Evolutionary conservation across 2,797 vertebrate species (phyloP).

Genomic region (Sitta carolinensis): DNA sequence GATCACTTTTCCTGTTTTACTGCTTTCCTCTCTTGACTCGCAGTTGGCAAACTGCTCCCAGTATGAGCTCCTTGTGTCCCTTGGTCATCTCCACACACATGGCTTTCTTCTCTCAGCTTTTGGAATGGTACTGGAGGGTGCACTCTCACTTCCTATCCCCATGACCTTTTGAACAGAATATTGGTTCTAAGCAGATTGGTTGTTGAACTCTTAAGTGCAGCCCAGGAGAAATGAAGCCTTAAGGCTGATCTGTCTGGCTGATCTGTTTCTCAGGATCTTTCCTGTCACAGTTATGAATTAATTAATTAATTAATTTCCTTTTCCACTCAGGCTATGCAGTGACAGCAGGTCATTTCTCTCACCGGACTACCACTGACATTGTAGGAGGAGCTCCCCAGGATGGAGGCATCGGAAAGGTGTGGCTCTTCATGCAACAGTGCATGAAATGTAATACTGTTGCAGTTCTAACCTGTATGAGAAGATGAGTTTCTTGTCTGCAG

Average conservation of each 20-base stretch:
- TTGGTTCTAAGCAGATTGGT: not conserved
- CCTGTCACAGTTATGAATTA: not conserved
- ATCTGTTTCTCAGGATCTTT: not conserved
- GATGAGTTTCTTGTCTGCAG: not conserved
- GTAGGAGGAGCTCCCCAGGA: slow-evolving; percentile 96
- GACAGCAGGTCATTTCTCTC: slow-evolving; percentile 94
- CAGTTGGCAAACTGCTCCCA: not conserved
- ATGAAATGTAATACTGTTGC: not conserved
- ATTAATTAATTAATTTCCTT: not conserved
- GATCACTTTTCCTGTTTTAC: not conserved
- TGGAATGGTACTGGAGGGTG: not conserved
- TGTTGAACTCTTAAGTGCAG: not conserved
- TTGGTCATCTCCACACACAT: not conserved
- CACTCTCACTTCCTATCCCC: not conserved
- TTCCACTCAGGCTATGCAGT: slow-evolving; percentile 88
- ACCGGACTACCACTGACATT: slow-evolving; percentile 83
- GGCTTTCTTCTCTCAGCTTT: not conserved
- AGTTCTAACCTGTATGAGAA: not conserved
- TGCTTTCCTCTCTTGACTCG: not conserved
- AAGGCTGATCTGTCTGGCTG: not conserved
- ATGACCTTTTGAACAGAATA: not conserved
- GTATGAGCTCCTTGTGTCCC: accelerated
- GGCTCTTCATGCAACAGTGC: not conserved
- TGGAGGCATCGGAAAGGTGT: slow-evolving; percentile 90
- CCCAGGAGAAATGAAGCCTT: not conserved